These are phyloP conservation scores for Decapterus maruadsi DNA, from an alignment of 2,797 vertebrate genomes.

Conservation along the genomic window DNA sequence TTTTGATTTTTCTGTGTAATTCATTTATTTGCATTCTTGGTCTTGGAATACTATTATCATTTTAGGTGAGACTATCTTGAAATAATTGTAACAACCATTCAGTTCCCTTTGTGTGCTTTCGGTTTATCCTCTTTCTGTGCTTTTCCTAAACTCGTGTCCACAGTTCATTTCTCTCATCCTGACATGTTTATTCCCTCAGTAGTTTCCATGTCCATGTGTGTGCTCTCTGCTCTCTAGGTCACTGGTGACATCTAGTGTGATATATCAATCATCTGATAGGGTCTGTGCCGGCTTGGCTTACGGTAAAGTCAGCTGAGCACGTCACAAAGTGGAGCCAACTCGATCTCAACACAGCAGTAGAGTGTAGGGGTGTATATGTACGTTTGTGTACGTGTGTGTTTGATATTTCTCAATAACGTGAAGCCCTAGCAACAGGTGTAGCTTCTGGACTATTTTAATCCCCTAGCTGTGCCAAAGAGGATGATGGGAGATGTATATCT, in stretches of 20 bases:
- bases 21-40: background rate
- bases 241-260: constrained; percentile 28
- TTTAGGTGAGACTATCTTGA: background rate
- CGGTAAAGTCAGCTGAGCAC: constrained; percentile 45
- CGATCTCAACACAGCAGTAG: constrained; percentile 17
- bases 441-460: constrained; percentile 76
- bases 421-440: constrained; percentile 74
- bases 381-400: constrained; percentile 14
- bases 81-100: background rate
- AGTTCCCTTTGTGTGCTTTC: background rate
- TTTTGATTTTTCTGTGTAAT: background rate
- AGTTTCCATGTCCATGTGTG: background rate
- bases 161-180: constrained; percentile 2
- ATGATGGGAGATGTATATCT: constrained; percentile 47
- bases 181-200: background rate
- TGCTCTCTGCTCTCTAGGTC: background rate
- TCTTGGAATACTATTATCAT: background rate
- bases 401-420: constrained; percentile 50
- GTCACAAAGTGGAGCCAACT: constrained; percentile 9
- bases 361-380: constrained; percentile 10
- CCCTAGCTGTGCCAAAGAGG: constrained; percentile 46
- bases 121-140: background rate
- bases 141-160: background rate
- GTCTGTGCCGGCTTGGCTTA: constrained; percentile 13
- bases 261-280: constrained; percentile 42